Evolutionary conservation across 2,888 invertebrate genomes (phyloP).

Genomic region (Patella pellucida): DNA sequence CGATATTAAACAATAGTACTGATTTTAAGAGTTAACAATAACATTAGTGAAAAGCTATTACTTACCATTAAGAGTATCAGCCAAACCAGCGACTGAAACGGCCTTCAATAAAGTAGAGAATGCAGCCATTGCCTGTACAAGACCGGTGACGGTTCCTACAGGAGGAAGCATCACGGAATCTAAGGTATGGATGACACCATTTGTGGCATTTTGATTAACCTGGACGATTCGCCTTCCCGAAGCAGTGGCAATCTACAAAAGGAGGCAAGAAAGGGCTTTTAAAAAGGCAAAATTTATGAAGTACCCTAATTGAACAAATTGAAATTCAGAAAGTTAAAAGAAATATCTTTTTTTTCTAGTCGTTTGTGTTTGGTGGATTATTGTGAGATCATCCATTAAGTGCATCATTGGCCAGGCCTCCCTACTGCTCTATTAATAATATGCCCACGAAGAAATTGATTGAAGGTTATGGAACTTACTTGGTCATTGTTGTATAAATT

Average conservation of each 20-base stretch:
- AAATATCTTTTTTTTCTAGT: too few relatives aligned
- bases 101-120: constrained; percentile 43
- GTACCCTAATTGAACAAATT: too few relatives aligned
- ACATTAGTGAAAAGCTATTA: not conserved
- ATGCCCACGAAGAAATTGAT: not conserved
- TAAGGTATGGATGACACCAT: constrained; percentile 70
- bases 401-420: too few relatives aligned
- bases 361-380: too few relatives aligned
- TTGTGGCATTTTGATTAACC: constrained; percentile 55
- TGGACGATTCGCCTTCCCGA: constrained; percentile 49
- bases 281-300: not conserved
- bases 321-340: too few relatives aligned
- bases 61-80: constrained; percentile 34
- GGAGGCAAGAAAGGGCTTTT: not conserved
- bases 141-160: constrained; percentile 43
- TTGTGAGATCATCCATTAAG: too few relatives aligned
- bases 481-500: constrained; percentile 43
- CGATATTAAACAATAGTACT: too few relatives aligned
- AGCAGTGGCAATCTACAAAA: constrained; percentile 43
- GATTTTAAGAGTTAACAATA: too few relatives aligned
- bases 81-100: constrained; percentile 41
- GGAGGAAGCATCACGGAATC: constrained; percentile 60
- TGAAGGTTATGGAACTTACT: not conserved
- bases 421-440: too few relatives aligned
- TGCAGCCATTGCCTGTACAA: constrained; percentile 32